Evolutionary conservation across 30 jellyfish, hydroid and myxozoan species (phyloP), one percentile per base, ranked within the genome.

Genomic region (Hydractinia symbiolongicarpus): DNA sequence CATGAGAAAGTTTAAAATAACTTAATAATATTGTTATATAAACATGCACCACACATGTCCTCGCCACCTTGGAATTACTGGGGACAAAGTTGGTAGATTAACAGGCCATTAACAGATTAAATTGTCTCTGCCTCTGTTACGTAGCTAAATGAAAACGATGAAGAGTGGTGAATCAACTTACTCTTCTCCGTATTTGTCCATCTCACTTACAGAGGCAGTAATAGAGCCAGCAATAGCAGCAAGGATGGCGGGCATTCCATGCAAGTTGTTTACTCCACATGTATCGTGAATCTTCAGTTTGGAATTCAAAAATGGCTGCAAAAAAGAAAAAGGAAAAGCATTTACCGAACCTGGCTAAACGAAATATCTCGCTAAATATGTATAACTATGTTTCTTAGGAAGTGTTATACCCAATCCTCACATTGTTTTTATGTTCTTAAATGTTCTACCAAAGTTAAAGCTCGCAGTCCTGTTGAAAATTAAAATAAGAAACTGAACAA

Each of bases 201-300:
- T 81, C 9, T 76, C 82, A 6, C 95, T 93, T 87, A 82, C 76
- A 13, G 94, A 82, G 5, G 95, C 83, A 8, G 87, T 82, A 50
- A 90, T 82, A n/a, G 84, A 73, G 40, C 90, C 77, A 5, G 97
- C 94, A 17, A 85, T 17, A 4, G 85, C 97, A 16, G 94, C 94
- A 15, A 90, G 68, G 19, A 85, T 55, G 17, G 90, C 97, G 4
- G 97, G 97, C 21, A 84, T 55, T 19, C 86, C 91, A 51, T 90
- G 97, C 44, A 72, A 61, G 5, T 91, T 88, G 20, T 84, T 73
- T 55, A 90, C 95, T 14, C 97, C 97, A 67, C 97, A 58, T 1
- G 85, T 85, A 67, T 90, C 97, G 55, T 70, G 86, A 49, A 90
- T 55, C 66, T 85, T 90, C 85, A 90, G 78, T 20, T 88, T 77